Percentiles rank a stretch among this genome's conserved stretches.
phyloP scores from a whole-genome alignment of 2,888 invertebrate species.

The Mimas tiliae region DNA sequence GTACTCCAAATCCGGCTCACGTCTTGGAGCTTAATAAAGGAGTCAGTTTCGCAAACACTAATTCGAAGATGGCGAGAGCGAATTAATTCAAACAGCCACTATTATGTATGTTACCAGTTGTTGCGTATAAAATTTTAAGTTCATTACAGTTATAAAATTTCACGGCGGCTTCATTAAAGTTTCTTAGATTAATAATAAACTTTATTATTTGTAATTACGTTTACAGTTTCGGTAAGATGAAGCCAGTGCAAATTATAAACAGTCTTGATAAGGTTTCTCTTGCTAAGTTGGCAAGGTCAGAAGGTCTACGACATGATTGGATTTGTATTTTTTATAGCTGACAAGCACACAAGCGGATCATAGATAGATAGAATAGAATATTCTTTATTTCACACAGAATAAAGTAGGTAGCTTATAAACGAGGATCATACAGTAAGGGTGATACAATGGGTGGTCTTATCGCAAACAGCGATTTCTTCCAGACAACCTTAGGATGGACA shows the following conservation, averaged over 20 bases:
- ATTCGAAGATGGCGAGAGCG: constrained; percentile 23
- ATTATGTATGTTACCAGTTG: constrained; percentile 11
- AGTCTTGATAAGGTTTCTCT: background rate
- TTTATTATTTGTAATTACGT: constrained; percentile 10
- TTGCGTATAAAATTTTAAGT: constrained; percentile 16
- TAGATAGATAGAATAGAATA: too few relatives aligned
- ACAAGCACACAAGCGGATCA: too few relatives aligned
- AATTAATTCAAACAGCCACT: constrained; percentile 23
- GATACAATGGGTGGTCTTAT: too few relatives aligned
- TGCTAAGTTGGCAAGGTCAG: too few relatives aligned
- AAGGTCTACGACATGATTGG: too few relatives aligned
- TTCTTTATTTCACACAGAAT: too few relatives aligned
- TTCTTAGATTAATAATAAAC: constrained; percentile 2
- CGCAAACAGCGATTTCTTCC: too few relatives aligned
- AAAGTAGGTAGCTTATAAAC: too few relatives aligned
- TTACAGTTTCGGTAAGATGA: background rate
- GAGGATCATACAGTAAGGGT: too few relatives aligned
- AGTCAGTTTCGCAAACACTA: background rate
- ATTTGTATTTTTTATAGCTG: too few relatives aligned
- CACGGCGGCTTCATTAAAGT: background rate
- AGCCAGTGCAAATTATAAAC: background rate
- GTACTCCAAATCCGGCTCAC: background rate
- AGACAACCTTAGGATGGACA: too few relatives aligned
- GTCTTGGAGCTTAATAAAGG: constrained; percentile 3
- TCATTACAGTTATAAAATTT: constrained; percentile 14